phyloP scores from a whole-genome alignment of 2,888 invertebrate species.

The Harpalus rufipes region DNA sequence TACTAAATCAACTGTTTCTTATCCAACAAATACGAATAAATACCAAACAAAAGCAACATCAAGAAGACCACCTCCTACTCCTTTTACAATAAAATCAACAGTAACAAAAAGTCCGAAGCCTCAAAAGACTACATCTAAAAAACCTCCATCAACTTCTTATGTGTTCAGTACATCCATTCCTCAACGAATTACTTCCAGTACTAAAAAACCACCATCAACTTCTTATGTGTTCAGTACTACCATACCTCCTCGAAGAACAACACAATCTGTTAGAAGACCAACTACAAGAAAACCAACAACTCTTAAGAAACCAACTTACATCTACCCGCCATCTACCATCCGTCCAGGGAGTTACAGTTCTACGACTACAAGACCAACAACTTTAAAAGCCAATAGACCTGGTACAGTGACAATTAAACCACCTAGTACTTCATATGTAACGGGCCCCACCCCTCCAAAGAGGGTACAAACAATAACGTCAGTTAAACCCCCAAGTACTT shows the following conservation, averaged over 20 bases:
- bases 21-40: slow-evolving; percentile 75
- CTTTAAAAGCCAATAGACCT: slow-evolving; percentile 71
- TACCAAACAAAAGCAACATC: slow-evolving; percentile 52
- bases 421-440: slow-evolving; percentile 77
- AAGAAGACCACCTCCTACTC: slow-evolving; percentile 68
- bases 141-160: slow-evolving; percentile 65
- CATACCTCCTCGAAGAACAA: slow-evolving; percentile 71
- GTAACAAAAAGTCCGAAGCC: slow-evolving; percentile 13
- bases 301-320: slow-evolving; percentile 74
- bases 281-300: slow-evolving; percentile 70
- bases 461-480: slow-evolving; percentile 67
- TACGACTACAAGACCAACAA: slow-evolving; percentile 74
- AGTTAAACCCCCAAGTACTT: slow-evolving; percentile 75
- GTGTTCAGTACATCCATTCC: slow-evolving; percentile 19
- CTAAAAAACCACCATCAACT: slow-evolving; percentile 76
- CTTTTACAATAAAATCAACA: slow-evolving; percentile 55
- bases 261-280: slow-evolving; percentile 76
- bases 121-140: slow-evolving; percentile 53
- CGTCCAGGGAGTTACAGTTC: slow-evolving; percentile 65
- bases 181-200: slow-evolving; percentile 54
- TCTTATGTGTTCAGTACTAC: slow-evolving; percentile 77
- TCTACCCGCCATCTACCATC: slow-evolving; percentile 69
- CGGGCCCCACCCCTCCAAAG: slow-evolving; percentile 72
- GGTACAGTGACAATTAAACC: slow-evolving; percentile 72
- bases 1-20: slow-evolving; percentile 74